A percentile compares a stretch with the other conserved stretches of the same genome.
Conservation (phyloP, 2,888 invertebrate genomes). For the Anthrax anthrax region DNA sequence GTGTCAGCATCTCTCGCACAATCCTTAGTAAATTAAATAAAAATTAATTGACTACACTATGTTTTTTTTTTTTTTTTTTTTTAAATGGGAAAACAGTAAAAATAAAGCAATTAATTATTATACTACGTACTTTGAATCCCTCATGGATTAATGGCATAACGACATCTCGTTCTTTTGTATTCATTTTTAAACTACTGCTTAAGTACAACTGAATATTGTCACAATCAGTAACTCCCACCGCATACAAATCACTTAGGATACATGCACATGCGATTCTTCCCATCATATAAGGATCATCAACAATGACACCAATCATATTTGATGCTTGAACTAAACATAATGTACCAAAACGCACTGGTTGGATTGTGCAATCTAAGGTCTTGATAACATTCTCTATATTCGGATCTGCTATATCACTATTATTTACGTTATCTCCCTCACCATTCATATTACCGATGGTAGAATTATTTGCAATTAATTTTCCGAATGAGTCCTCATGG, state of each 20-base stretch:
- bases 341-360: slow-evolving; percentile 63
- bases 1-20: slow-evolving; percentile 65
- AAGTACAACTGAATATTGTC: slow-evolving; percentile 82
- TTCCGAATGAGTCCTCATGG: slow-evolving; percentile 70
- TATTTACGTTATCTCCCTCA: slow-evolving; percentile 59
- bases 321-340: slow-evolving; percentile 71
- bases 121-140: slow-evolving; percentile 48
- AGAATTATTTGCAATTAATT: slow-evolving; percentile 38
- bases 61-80: too few species aligned
- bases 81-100: too few species aligned
- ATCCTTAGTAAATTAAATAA: slow-evolving; percentile 34
- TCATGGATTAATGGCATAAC: slow-evolving; percentile 72
- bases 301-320: slow-evolving; percentile 72
- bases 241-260: slow-evolving; percentile 75
- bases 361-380: slow-evolving; percentile 70
- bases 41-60: too few species aligned
- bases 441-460: slow-evolving; percentile 38
- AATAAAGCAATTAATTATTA: too few species aligned
- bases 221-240: slow-evolving; percentile 79
- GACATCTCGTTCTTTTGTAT: slow-evolving; percentile 68
- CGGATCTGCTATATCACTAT: slow-evolving; percentile 72
- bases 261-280: slow-evolving; percentile 83
- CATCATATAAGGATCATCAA: slow-evolving; percentile 78
- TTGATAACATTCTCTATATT: slow-evolving; percentile 67
- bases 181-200: slow-evolving; percentile 73